Evolutionary conservation across 2,113 vertebrate species (phyloP), one percentile per base, ranked within the genome.

Genomic region (Trematomus loennbergii): DNA sequence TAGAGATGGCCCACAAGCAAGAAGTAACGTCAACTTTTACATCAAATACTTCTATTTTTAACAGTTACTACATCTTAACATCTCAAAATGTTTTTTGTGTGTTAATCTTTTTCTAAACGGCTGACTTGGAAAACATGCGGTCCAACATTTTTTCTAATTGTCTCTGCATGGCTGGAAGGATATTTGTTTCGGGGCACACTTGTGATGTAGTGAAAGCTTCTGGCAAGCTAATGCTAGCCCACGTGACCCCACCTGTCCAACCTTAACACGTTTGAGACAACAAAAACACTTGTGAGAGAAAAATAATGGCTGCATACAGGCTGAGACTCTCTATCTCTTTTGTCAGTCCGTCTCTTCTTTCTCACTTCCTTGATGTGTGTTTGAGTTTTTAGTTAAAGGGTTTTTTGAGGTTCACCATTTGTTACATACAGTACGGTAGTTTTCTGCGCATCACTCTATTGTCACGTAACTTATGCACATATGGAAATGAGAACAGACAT

Each of bases 151-250:
- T 49, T 45, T 72, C 46, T 16, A 12, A 3, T 10, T 46, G n/a
- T 1, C n/a, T 45, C 7, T 73, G 54, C 22, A 50, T 46, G 45
- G 46, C 22, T 70, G 12, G 15, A 25, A 43, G n/a, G 13, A 63
- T 57, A 54, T 11, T 17, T 63, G 29, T 67, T 33, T 4, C 16
- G 5, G 22, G 29, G 13, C 6, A 46, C 29, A n/a, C 12, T 68
- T 60, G 16, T 10, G 40, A n/a, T n/a, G n/a, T n/a, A 36, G 17
- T 49, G 45, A 64, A 72, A 63, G 36, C 40, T 52, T 8, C 52
- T n/a, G 62, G 81, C n/a, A 52, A 76, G 45, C 63, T 67, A 50
- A 64, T 36, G 46, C 79, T 43, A 80, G 55, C 70, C 55, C 68
- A 61, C 67, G 74, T 84, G 64, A 77, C 68, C 50, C 58, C 33